Evolutionary conservation across 2,888 invertebrate species (phyloP), one percentile per base, ranked within the genome.

Genomic region (Pristionchus japonicus): DNA sequence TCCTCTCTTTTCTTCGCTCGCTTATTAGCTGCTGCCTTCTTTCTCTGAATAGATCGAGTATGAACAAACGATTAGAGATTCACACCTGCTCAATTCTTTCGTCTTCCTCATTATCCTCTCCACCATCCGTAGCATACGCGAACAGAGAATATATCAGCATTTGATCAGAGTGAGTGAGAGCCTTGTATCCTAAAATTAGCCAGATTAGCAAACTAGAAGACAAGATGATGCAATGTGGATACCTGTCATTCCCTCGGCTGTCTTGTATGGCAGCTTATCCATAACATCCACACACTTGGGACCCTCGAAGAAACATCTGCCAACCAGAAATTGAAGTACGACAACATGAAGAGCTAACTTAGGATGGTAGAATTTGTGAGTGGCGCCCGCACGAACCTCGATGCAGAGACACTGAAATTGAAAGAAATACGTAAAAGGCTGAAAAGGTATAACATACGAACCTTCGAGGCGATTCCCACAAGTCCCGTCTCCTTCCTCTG

Each of bases 291-390:
- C 17, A 31, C 52, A 85, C 40, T 43, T 85, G 0, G n/a, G 11
- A 20, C 43, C 40, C 43, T 70, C 43, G 49, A 86, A 70, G 49
- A 86, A 86, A 34, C 86, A 86, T 70, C 86, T 86, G 47, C 17
- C 2, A n/a, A n/a, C n/a, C n/a, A n/a, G n/a, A n/a, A n/a, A n/a
- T n/a, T n/a, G n/a, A n/a, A n/a, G n/a, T n/a, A n/a, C n/a, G 7
- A 23, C 13, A 57, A n/a, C 15, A 57, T n/a, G 20, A 57, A n/a
- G 1, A 47, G 15, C 70, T 20, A 3, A 86, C 86, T 31, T 70
- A 3, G 86, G 86, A 70, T 86, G 86, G 49, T 86, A 86, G 43
- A 37, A 70, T 37, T 70, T 86, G 37, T 43, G 64, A 34, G n/a
- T 61, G 20, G 31, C 49, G n/a, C 43, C 84, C 3, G 67, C 34